Conservation (phyloP, 2,113 vertebrate genomes). For the Osmerus eperlanus region DNA sequence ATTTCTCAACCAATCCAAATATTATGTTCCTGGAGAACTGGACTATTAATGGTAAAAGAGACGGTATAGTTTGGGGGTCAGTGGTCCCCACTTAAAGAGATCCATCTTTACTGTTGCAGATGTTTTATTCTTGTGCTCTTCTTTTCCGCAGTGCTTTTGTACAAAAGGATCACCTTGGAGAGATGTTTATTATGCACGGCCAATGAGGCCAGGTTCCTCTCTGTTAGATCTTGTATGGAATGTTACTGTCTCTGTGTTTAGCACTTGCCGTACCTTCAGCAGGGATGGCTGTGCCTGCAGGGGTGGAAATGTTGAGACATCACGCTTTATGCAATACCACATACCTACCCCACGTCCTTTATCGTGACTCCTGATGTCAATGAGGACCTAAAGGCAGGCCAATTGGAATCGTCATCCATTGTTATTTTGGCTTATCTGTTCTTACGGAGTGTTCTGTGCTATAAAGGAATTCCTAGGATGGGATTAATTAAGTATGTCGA, state of each 20-base stretch:
- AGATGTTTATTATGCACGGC: background rate
- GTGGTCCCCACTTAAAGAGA: conserved; percentile 72
- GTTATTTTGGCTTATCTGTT: no score
- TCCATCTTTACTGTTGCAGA: conserved; percentile 73
- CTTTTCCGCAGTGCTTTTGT: conserved; percentile 34
- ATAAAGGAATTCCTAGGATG: no score
- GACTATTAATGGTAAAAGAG: conserved; percentile 73
- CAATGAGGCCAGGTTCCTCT: conserved; percentile 1
- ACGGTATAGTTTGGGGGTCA: conserved; percentile 69
- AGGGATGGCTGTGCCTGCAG: conserved; percentile 24
- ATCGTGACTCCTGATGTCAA: background rate
- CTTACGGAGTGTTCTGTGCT: no score
- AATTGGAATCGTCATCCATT: background rate
- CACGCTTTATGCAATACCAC: conserved; percentile 23
- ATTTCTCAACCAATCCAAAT: conserved; percentile 75
- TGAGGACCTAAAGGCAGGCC: background rate
- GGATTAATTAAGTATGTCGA: no score
- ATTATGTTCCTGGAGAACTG: conserved; percentile 71
- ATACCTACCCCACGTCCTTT: background rate
- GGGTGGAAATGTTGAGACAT: conserved; percentile 45
- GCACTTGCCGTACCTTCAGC: conserved; percentile 23
- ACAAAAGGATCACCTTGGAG: conserved; percentile 64
- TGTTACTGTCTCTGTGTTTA: conserved; percentile 27
- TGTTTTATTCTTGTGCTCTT: conserved; percentile 31
- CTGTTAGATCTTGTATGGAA: conserved; percentile 47